These are phyloP conservation scores for Aegithalos caudatus DNA, from an alignment of 2,113 vertebrate species.

Conservation along the genomic window DNA sequence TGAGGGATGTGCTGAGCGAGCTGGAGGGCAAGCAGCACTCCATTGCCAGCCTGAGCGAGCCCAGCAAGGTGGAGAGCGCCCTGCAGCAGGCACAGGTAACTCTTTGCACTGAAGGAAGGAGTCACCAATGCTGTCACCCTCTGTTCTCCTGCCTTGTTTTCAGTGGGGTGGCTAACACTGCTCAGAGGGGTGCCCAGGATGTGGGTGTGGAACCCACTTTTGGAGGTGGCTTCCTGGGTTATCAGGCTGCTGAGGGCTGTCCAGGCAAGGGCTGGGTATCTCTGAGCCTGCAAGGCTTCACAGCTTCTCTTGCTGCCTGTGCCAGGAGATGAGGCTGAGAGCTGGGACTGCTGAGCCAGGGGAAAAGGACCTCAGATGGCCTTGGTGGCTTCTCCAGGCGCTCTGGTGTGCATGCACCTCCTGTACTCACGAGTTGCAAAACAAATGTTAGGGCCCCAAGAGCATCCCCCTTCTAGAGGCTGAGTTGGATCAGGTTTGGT, in stretches of 20 bases:
- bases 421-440: neutral
- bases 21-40: constrained; percentile 71
- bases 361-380: neutral
- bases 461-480: neutral
- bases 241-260: neutral
- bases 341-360: neutral
- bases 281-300: neutral
- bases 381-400: neutral
- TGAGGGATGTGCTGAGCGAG: constrained; percentile 54
- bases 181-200: no score
- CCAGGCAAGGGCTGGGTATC: neutral
- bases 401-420: neutral
- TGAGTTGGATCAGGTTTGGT: neutral
- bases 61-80: constrained; percentile 71
- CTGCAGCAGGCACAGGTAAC: constrained; percentile 79
- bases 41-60: constrained; percentile 67
- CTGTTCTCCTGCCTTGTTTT: neutral
- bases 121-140: no score
- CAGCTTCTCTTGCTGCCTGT: neutral
- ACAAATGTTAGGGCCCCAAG: rapidly evolving
- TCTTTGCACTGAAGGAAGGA: neutral
- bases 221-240: neutral
- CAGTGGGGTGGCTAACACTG: rapidly evolving
- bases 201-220: rapidly evolving
- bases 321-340: neutral